Evolutionary conservation across 2,888 invertebrate genomes (phyloP).

Genomic region (Theretra japonica): DNA sequence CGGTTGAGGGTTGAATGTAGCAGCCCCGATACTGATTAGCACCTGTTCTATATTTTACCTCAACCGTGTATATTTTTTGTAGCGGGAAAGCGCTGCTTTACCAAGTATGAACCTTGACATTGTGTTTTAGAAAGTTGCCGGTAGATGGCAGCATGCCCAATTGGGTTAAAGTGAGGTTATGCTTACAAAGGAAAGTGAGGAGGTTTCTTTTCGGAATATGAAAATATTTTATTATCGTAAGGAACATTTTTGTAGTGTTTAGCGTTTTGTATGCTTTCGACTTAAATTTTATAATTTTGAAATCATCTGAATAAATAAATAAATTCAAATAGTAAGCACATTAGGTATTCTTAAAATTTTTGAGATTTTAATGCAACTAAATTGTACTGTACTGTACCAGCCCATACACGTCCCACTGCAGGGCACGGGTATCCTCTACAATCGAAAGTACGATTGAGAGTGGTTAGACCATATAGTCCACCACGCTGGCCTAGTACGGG

Average conservation of each 20-base stretch:
- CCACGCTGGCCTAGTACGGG: no score
- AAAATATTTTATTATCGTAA: not conserved
- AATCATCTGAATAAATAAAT: no score
- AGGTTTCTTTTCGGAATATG: not conserved
- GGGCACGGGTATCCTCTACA: no score
- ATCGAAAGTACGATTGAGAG: no score
- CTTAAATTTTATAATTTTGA: no score
- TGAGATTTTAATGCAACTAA: no score
- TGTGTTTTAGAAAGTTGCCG: constrained; percentile 29
- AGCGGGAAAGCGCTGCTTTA: not conserved
- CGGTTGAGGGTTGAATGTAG: constrained; percentile 59
- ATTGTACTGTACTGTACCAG: no score
- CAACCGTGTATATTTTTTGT: constrained; percentile 6
- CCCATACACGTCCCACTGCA: no score
- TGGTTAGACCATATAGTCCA: no score
- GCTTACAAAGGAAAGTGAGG: not conserved
- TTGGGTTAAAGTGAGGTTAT: constrained; percentile 17
- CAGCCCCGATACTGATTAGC: constrained; percentile 70
- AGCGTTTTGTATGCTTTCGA: not conserved
- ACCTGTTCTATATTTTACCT: constrained; percentile 38
- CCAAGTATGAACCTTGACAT: constrained; percentile 25
- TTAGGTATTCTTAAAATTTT: no score
- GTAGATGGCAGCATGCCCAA: constrained; percentile 45
- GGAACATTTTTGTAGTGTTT: not conserved
- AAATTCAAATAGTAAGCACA: no score